Evolutionary conservation across 2,888 invertebrate species (phyloP), one percentile per base, ranked within the genome.

Genomic region (Metacarcinus magister): DNA sequence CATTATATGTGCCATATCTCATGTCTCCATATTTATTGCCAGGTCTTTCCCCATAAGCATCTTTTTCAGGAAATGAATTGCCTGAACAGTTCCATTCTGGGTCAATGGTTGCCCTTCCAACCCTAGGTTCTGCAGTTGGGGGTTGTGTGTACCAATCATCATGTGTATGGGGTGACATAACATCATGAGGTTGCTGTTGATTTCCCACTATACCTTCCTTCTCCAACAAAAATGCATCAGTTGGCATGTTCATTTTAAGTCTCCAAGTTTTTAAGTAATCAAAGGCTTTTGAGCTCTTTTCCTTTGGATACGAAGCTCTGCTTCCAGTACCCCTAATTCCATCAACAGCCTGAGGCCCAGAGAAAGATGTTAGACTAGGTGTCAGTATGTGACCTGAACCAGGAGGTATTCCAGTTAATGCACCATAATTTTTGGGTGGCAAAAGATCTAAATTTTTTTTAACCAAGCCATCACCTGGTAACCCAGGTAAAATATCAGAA

Each of bases 171-270:
- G 90, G 60, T 43, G 43, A 10, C 32, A 90, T 43, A 60, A 54
- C 46, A 75, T 32, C 54, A 94, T 39, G 28, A 89, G 23, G 43
- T 48, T 89, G 94, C 90, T 87, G 82, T 5, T 90, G 89, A 28
- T 32, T 32, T 39, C 32, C n/a, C 7, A 32, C 54, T 89, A 39
- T 32, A 48, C 46, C 87, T 10, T 89, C 94, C 60, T 89, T 93
- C 54, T 95, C 95, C 10, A 93, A 32, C 93, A 95, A 93, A 46
- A 95, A 95, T 44, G 95, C 44, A 95, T 95, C 95, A 87, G 95
- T 93, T 93, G 95, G 95, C 93, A 95, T 54, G 44, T 95, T 95
- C 95, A 95, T 95, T 43, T 93, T 95, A n/a, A 93, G 75, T 39
- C 93, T 93, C 95, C 95, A 95, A 8, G 23, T 48, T 28, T 93